phyloP scores from a whole-genome alignment of 2,113 vertebrate species.

The Machaerirhynchus nigripectus region DNA sequence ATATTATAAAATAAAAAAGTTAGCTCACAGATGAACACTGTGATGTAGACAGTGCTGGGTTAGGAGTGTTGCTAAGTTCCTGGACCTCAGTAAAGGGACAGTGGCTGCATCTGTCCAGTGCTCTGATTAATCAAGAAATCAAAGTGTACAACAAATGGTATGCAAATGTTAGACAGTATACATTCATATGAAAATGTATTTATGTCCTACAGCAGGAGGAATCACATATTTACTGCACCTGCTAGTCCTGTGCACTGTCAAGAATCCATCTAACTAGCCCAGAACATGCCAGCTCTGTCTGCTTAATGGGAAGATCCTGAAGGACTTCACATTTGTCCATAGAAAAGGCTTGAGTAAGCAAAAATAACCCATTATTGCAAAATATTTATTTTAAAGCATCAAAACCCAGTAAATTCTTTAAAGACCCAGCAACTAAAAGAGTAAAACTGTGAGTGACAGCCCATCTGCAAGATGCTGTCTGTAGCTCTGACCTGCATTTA shows the following conservation, averaged over 20 bases:
- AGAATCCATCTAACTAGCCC: not conserved
- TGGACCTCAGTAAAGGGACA: not conserved
- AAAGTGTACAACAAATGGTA: not conserved
- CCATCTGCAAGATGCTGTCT: slow-evolving; percentile 10
- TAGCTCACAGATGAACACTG: slow-evolving; percentile 67
- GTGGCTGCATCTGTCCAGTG: not conserved
- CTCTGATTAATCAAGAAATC: not conserved
- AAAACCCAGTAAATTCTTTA: slow-evolving; percentile 29
- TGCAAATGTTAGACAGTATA: not conserved
- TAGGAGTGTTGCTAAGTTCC: not conserved
- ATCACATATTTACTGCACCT: not conserved
- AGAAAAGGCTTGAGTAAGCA: slow-evolving; percentile 29
- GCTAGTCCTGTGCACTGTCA: not conserved
- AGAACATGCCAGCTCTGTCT: not conserved
- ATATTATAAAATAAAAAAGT: slow-evolving; percentile 78
- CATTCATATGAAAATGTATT: not conserved
- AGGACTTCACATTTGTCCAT: not conserved
- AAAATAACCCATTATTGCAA: not conserved
- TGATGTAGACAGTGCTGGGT: slow-evolving; percentile 13
- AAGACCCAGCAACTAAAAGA: not conserved
- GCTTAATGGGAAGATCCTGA: not conserved
- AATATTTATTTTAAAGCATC: slow-evolving; percentile 24
- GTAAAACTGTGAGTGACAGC: slow-evolving; percentile 54
- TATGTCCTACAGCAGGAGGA: not conserved
- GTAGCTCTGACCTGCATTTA: slow-evolving; percentile 73